These are phyloP conservation scores for Crotalus tigris DNA, from an alignment of 2,113 vertebrate species.

Conservation along the genomic window DNA sequence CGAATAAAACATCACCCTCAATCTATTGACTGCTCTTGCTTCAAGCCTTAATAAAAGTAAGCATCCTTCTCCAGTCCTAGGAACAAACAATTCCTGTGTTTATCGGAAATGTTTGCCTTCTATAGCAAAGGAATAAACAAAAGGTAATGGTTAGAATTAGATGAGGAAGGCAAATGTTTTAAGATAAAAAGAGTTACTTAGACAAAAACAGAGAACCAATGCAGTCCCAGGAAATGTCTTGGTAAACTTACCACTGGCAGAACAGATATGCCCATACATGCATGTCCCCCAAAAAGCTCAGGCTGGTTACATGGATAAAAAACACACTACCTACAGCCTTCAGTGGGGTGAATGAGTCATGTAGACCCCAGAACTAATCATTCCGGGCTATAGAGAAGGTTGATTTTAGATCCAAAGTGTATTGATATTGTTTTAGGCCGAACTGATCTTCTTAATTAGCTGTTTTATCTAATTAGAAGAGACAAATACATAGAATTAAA, in stretches of 20 bases:
- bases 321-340: not conserved
- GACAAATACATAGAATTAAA: not conserved
- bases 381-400: not conserved
- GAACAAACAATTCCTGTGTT: constrained; percentile 15
- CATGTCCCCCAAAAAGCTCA: not conserved
- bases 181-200: not conserved
- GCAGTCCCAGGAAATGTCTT: not conserved
- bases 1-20: constrained; percentile 17
- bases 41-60: constrained; percentile 38
- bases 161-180: constrained; percentile 20
- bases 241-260: not conserved
- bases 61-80: constrained; percentile 17
- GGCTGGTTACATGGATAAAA: not conserved
- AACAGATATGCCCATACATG: not conserved
- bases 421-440: not conserved
- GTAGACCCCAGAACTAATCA: not conserved
- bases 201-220: not conserved
- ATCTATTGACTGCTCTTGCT: constrained; percentile 16
- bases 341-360: not conserved
- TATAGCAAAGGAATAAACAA: not conserved
- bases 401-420: not conserved
- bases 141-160: constrained; percentile 36
- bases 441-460: not conserved
- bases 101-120: constrained; percentile 38
- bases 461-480: not conserved